Percentiles rank a stretch among this genome's conserved stretches.
phyloP scores from a whole-genome alignment of 2,113 vertebrate species.

The Todiramphus chloris region DNA sequence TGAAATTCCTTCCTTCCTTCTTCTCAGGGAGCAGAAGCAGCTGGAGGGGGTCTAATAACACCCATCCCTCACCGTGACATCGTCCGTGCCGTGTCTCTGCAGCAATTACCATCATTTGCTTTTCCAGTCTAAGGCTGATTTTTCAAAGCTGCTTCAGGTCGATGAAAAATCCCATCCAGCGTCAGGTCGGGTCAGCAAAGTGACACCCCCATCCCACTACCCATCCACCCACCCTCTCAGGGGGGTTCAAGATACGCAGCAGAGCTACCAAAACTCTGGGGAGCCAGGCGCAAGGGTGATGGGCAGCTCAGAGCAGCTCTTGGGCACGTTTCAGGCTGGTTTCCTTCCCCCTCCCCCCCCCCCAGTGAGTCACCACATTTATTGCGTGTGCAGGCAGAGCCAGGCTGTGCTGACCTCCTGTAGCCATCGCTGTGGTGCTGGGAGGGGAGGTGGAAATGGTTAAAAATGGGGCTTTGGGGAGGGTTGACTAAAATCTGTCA shows the following conservation, averaged over 20 bases:
- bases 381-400: not conserved
- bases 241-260: not conserved
- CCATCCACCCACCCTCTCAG: not conserved
- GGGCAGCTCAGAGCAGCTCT: not conserved
- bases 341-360: not conserved
- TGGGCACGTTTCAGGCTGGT: not conserved
- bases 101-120: not conserved
- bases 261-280: not conserved
- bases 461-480: not conserved
- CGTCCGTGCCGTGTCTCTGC: not conserved
- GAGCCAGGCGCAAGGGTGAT: not conserved
- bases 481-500: not conserved
- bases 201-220: fast-evolving
- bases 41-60: not conserved
- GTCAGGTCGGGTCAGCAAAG: fast-evolving
- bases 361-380: not conserved
- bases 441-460: not conserved
- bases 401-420: not conserved
- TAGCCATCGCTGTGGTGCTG: not conserved
- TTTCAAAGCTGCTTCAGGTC: fast-evolving
- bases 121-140: not conserved
- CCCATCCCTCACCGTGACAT: not conserved
- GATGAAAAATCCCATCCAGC: not conserved
- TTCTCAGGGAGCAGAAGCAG: not conserved
- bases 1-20: not conserved